phyloP scores from a whole-genome alignment of 2,797 vertebrate species.

The Cetoscarus ocellatus region DNA sequence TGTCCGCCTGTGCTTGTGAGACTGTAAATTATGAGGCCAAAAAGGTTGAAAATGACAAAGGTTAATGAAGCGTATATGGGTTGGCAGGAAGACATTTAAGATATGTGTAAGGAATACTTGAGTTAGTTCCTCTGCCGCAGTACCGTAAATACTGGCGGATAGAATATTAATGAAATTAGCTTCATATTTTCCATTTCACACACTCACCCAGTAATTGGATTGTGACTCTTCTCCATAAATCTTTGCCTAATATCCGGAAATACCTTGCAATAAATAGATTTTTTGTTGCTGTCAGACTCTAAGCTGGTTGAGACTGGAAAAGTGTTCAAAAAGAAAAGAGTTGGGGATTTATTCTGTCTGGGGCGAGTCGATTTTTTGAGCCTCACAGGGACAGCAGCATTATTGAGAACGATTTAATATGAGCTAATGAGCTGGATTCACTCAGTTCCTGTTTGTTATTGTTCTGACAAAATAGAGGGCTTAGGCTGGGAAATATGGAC shows the following conservation, averaged over 20 bases:
- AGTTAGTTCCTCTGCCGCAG: constrained; percentile 45
- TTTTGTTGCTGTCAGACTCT: constrained; percentile 41
- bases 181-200: constrained; percentile 61
- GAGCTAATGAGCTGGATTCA: constrained; percentile 24
- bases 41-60: constrained; percentile 81
- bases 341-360: constrained; percentile 39
- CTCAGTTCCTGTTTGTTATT: constrained; percentile 3
- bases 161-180: constrained; percentile 79
- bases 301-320: constrained; percentile 47
- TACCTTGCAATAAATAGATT: constrained; percentile 44
- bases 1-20: background rate
- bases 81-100: constrained; percentile 53
- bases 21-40: constrained; percentile 67
- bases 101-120: constrained; percentile 66
- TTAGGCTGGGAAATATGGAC: too few relatives aligned
- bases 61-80: constrained; percentile 78
- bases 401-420: constrained; percentile 27
- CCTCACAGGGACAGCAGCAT: constrained; percentile 19
- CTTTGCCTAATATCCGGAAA: constrained; percentile 45
- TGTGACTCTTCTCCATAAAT: constrained; percentile 62
- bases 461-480: constrained; percentile 10
- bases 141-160: constrained; percentile 49
- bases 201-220: constrained; percentile 70
- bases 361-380: constrained; percentile 23
- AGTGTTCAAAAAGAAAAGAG: constrained; percentile 35